A percentile compares a stretch with the other conserved stretches of the same genome.
Evolutionary conservation across 2,888 invertebrate species (phyloP).

Genomic region (Argynnis bischoffii): DNA sequence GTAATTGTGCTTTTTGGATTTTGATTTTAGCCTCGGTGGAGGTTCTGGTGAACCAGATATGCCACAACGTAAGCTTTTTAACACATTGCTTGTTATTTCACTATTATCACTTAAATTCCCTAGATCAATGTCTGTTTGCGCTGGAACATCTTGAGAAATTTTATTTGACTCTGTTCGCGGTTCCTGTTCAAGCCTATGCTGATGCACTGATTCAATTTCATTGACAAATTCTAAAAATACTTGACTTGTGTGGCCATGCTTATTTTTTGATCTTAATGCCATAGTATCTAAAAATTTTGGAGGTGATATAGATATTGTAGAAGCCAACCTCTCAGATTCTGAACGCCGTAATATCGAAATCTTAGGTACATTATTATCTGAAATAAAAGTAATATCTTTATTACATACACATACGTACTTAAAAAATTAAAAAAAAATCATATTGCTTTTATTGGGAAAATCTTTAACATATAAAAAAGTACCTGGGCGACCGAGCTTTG

Average conservation of each 20-base stretch:
- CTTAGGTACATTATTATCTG: constrained; percentile 73
- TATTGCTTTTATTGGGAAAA: not conserved
- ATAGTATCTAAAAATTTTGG: constrained; percentile 91
- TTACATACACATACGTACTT: constrained; percentile 17
- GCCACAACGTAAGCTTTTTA: constrained; percentile 67
- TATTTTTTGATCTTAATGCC: constrained; percentile 87
- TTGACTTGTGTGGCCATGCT: constrained; percentile 84
- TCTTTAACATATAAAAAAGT: not conserved
- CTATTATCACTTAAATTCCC: constrained; percentile 74
- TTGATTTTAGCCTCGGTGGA: constrained; percentile 70
- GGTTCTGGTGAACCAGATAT: constrained; percentile 76
- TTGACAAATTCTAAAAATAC: constrained; percentile 80
- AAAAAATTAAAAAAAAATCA: not conserved
- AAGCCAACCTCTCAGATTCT: constrained; percentile 72
- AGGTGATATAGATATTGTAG: constrained; percentile 70
- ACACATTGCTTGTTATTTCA: constrained; percentile 70
- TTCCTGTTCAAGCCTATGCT: constrained; percentile 39
- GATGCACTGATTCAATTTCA: constrained; percentile 54
- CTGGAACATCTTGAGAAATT: constrained; percentile 28
- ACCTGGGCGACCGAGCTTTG: no score
- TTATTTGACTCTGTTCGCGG: constrained; percentile 30
- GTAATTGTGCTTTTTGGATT: constrained; percentile 75
- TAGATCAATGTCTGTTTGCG: constrained; percentile 55
- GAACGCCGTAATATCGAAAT: constrained; percentile 71
- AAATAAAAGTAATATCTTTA: constrained; percentile 46